Conservation (phyloP, 2,888 invertebrate species). For the Ophraella communa region DNA sequence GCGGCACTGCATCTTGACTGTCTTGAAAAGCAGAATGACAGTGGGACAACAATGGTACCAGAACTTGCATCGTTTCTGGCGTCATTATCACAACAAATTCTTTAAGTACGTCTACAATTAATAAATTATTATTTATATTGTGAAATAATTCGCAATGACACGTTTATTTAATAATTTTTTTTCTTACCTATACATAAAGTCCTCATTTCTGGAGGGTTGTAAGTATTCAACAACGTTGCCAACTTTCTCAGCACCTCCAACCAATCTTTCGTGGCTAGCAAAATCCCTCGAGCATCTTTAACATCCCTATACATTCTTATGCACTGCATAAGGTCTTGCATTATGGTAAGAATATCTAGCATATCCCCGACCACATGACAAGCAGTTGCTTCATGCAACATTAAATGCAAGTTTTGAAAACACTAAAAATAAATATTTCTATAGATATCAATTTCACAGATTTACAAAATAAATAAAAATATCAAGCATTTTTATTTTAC, state of each 20-base stretch:
- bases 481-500: no score
- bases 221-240: constrained; percentile 86
- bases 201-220: constrained; percentile 85
- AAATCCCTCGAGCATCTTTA: constrained; percentile 70
- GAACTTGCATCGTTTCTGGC: constrained; percentile 77
- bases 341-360: constrained; percentile 80
- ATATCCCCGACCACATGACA: constrained; percentile 86
- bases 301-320: constrained; percentile 71
- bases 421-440: constrained; percentile 72
- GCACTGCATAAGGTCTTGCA: constrained; percentile 75
- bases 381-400: constrained; percentile 93
- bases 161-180: not conserved
- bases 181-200: constrained; percentile 74
- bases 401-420: constrained; percentile 87
- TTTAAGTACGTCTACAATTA: constrained; percentile 70
- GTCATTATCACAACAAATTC: constrained; percentile 82
- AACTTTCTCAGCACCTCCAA: constrained; percentile 86
- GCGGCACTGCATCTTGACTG: constrained; percentile 71
- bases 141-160: no score
- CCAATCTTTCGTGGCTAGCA: constrained; percentile 83
- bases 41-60: constrained; percentile 85
- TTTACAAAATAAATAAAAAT: no score
- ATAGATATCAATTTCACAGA: no score
- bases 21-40: constrained; percentile 84
- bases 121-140: not conserved